Evolutionary conservation across 1,140 invertebrate genomes (phyloP).

Genomic region (Anoplolepis gracilipes): DNA sequence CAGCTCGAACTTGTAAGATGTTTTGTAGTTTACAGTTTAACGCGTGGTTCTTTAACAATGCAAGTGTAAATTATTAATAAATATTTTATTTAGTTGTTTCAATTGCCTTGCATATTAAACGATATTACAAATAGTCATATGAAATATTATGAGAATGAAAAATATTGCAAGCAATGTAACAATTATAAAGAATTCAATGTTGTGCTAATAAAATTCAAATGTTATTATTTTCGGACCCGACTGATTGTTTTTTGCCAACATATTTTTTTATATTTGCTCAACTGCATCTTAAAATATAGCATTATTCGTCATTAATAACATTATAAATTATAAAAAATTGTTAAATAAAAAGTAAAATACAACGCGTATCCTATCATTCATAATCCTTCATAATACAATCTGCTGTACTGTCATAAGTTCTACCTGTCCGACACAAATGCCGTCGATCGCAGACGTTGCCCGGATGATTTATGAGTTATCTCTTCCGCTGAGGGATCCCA

Average conservation of each 20-base stretch:
- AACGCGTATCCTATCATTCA: conserved; percentile 1
- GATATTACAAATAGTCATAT: no score
- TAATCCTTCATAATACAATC: conserved; percentile 27
- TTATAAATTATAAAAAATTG: background rate
- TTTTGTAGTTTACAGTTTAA: conserved; percentile 29
- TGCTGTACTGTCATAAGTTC: conserved; percentile 13
- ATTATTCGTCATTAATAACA: background rate
- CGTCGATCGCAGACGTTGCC: conserved; percentile 40
- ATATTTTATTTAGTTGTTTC: background rate
- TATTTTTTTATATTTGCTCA: background rate
- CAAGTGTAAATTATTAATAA: background rate
- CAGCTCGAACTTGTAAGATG: background rate
- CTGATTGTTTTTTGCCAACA: no score
- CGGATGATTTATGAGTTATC: conserved; percentile 45
- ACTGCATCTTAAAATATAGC: background rate
- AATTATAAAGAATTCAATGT: conserved; percentile 1
- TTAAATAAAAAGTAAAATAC: background rate
- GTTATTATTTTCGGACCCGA: no score
- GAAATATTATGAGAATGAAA: background rate
- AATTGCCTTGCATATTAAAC: background rate
- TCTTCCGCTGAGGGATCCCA: background rate
- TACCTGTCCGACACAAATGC: conserved; percentile 48
- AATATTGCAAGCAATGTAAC: background rate
- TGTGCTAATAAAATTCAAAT: no score
- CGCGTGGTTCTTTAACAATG: background rate